Percentiles rank a stretch among this genome's conserved stretches.
phyloP scores from a whole-genome alignment of 2,888 invertebrate species.

The Cerastis leucographa region DNA sequence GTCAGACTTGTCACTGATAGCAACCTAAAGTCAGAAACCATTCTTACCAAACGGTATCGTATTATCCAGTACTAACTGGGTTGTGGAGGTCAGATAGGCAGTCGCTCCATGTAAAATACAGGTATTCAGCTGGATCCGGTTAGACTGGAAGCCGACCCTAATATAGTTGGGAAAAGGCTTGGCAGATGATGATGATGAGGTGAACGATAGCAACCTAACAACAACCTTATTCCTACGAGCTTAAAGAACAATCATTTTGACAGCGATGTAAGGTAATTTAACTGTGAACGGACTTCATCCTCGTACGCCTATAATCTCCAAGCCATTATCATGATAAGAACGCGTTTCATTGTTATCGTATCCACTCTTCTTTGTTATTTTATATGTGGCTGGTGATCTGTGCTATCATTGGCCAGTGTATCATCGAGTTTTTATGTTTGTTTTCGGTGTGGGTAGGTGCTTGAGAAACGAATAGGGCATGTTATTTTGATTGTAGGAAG shows the following conservation, averaged over 20 bases:
- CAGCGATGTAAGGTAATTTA: not conserved
- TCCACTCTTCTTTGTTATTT: conserved; percentile 42
- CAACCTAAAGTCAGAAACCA: too few species aligned
- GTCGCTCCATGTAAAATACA: too few species aligned
- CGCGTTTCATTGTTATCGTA: conserved; percentile 46
- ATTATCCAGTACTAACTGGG: too few species aligned
- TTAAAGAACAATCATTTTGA: not conserved
- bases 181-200: too few species aligned
- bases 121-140: too few species aligned
- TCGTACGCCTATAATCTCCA: conserved; percentile 32
- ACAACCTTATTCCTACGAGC: not conserved
- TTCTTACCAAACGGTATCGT: too few species aligned
- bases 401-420: conserved; percentile 38
- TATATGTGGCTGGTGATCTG: conserved; percentile 45
- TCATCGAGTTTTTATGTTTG: conserved; percentile 45
- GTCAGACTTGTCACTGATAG: not conserved
- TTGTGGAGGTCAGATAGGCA: too few species aligned
- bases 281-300: not conserved
- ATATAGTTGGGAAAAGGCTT: too few species aligned
- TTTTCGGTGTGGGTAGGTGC: conserved; percentile 12
- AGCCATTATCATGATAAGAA: conserved; percentile 46
- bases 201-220: too few species aligned
- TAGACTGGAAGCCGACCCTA: too few species aligned
- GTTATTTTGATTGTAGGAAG: conserved; percentile 27
- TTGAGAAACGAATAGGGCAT: conserved; percentile 5